Evolutionary conservation across 2,888 invertebrate species (phyloP), one percentile per base, ranked within the genome.

Genomic region (Achlya flavicornis): DNA sequence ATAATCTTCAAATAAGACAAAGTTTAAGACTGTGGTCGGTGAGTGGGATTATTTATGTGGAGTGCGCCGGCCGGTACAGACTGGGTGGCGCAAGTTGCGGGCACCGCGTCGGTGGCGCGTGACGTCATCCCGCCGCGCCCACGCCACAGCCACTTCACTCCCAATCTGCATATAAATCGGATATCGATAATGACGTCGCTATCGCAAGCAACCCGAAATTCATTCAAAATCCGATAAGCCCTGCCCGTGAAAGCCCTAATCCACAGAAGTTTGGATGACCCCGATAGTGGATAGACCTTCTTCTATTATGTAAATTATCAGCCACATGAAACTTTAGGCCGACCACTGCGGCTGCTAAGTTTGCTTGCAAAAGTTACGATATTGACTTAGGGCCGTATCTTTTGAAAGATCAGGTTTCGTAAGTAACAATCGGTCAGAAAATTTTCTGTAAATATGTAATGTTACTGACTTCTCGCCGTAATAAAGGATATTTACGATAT

Each of bases 131-230:
- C 69, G 74, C 72, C 79, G 73, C 80, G 66, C 77, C 81, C 81
- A 75, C 76, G 73, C 76, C 74, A 72, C 76, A 74, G 76, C 79
- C 84, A 84, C 87, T 91, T 86, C 87, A 86, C 84, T 86, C 76
- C 77, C 85, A 91, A 94, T 94, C 92, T 94, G 92, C 94, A 94
- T 94, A 93, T 93, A 93, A 93, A 94, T 94, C 92, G 93, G 90
- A 91, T 92, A 91, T 89, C 90, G 90, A 91, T 93, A 92, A 93
- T 93, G 91, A 91, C 89, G 88, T 89, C 88, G 87, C 89, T 84
- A 89, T 90, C 89, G 88, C 87, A 89, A 92, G 91, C 87, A 89
- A 87, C 85, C 90, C 88, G 81, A 91, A 93, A 90, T 91, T 90
- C 91, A 87, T 88, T 90, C 90, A 85, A 90, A 92, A 92, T 91